A percentile compares a stretch with the other conserved stretches of the same genome.
Conservation (phyloP, 1,140 invertebrate species). For the Frieseomelitta varia region DNA sequence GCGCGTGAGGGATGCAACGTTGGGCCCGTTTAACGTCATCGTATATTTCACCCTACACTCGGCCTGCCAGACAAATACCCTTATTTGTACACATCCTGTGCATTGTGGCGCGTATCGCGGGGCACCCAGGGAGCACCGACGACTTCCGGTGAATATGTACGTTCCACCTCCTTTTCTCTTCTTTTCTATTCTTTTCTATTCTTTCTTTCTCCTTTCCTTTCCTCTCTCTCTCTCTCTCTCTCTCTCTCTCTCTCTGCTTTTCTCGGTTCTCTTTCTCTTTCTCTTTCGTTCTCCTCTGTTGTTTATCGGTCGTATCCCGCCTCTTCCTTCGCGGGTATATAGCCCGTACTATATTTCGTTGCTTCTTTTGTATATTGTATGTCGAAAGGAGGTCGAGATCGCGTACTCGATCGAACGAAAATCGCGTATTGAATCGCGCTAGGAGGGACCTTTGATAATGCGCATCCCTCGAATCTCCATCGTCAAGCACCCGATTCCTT, state of each 20-base stretch:
- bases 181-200: background rate
- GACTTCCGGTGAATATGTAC: conserved; percentile 62
- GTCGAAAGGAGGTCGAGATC: conserved; percentile 29
- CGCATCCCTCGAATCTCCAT: conserved; percentile 33
- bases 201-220: background rate
- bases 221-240: conserved; percentile 28
- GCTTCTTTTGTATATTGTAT: conserved; percentile 48
- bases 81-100: conserved; percentile 83
- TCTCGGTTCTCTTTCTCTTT: background rate
- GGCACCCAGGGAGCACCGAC: conserved; percentile 59
- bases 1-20: conserved; percentile 55
- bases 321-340: conserved; percentile 21
- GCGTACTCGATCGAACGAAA: conserved; percentile 55
- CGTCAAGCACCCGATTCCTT: conserved; percentile 37
- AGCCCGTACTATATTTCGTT: background rate
- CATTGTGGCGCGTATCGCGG: conserved; percentile 73
- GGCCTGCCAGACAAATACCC: conserved; percentile 78
- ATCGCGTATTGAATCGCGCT: conserved; percentile 43
- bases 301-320: conserved; percentile 26
- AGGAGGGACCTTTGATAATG: conserved; percentile 37
- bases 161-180: conserved; percentile 29
- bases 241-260: no score
- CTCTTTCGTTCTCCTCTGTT: background rate
- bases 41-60: conserved; percentile 79
- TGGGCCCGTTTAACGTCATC: conserved; percentile 74